phyloP scores from a whole-genome alignment of 2,113 vertebrate genomes.

The Labeo rohita region DNA sequence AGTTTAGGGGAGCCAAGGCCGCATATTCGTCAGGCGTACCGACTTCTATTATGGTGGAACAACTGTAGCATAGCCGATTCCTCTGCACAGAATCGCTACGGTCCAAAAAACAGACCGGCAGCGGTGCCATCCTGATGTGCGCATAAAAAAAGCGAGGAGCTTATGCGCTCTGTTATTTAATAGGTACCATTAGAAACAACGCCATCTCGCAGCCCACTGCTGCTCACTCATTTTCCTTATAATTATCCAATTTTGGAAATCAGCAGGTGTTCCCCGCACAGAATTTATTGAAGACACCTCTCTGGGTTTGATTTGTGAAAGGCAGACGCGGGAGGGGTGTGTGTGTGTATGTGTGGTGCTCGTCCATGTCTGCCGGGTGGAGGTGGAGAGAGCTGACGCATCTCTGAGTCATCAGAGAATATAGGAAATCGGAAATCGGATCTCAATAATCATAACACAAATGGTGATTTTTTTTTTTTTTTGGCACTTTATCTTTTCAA shows the following conservation, averaged over 20 bases:
- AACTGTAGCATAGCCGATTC: constrained; percentile 57
- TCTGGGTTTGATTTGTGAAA: constrained; percentile 56
- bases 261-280: constrained; percentile 56
- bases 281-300: constrained; percentile 45
- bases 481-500: background rate
- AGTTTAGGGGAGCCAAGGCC: constrained; percentile 41
- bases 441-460: background rate
- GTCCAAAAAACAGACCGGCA: constrained; percentile 46
- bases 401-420: constrained; percentile 23
- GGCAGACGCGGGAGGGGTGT: constrained; percentile 2
- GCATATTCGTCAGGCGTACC: constrained; percentile 62
- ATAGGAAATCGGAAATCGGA: background rate
- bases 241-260: constrained; percentile 62
- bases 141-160: constrained; percentile 56
- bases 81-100: constrained; percentile 55
- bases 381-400: constrained; percentile 35
- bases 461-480: background rate
- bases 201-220: constrained; percentile 55
- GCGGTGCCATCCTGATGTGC: constrained; percentile 45
- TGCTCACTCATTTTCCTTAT: constrained; percentile 60
- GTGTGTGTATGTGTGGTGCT: background rate
- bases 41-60: constrained; percentile 65
- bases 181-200: constrained; percentile 61
- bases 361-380: constrained; percentile 38
- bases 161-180: constrained; percentile 60